phyloP scores from a whole-genome alignment of 1,140 invertebrate species.

The Homalodisca vitripennis region DNA sequence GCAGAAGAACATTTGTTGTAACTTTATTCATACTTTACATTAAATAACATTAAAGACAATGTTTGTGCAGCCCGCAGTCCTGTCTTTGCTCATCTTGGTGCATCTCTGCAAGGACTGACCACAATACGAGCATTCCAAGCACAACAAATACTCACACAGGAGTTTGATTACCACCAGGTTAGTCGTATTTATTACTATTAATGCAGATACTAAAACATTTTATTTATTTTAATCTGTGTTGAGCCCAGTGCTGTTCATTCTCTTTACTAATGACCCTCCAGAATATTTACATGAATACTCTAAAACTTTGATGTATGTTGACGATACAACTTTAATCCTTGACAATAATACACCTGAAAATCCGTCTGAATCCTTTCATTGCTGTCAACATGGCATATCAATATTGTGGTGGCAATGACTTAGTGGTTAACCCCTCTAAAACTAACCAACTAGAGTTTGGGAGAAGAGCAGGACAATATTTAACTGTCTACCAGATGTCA shows the following conservation, averaged over 20 bases:
- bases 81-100: constrained; percentile 84
- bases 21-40: too few species aligned
- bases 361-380: not conserved
- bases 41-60: too few species aligned
- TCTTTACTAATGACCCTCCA: not conserved
- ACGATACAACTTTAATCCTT: not conserved
- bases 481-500: too few species aligned
- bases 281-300: not conserved
- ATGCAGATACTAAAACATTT: not conserved
- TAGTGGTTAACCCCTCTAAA: too few species aligned
- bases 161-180: constrained; percentile 78
- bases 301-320: not conserved
- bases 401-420: too few species aligned
- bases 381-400: too few species aligned
- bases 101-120: constrained; percentile 82
- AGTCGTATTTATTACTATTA: not conserved
- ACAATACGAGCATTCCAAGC: constrained; percentile 86
- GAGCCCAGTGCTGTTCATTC: not conserved
- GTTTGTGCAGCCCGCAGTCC: constrained; percentile 74
- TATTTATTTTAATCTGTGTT: not conserved
- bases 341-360: not conserved
- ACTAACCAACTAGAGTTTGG: too few species aligned
- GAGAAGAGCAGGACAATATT: too few species aligned
- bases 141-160: constrained; percentile 72
- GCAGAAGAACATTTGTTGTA: too few species aligned